Evolutionary conservation across 64 coral and sea anemone genomes (phyloP).

Genomic region (Actinia equina): DNA sequence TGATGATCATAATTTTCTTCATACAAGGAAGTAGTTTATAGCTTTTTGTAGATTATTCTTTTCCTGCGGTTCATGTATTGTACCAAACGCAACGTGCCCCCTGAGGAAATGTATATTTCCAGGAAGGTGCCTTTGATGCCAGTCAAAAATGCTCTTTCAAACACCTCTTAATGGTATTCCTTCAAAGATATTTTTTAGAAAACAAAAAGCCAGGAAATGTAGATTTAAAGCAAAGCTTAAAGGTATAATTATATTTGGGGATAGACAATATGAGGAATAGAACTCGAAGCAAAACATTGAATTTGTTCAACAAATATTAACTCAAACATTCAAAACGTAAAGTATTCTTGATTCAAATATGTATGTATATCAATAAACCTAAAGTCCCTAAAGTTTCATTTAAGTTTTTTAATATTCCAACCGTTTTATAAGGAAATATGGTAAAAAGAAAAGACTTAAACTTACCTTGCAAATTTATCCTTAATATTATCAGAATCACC

Average conservation of each 20-base stretch:
- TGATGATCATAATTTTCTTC: background rate
- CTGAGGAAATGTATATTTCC: background rate
- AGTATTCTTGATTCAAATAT: background rate
- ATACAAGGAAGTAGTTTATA: background rate
- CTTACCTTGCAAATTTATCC: slow-evolving; percentile 64
- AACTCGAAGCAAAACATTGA: background rate
- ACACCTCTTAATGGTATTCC: background rate
- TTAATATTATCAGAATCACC: slow-evolving; percentile 39
- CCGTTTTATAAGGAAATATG: background rate
- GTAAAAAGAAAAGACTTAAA: background rate
- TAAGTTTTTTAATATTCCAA: background rate
- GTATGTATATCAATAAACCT: background rate
- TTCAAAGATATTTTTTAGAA: background rate
- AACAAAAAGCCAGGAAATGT: background rate
- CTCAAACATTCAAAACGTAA: background rate
- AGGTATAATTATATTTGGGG: background rate
- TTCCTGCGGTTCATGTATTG: background rate
- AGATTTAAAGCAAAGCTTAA: background rate
- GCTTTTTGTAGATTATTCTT: background rate
- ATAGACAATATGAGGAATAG: background rate
- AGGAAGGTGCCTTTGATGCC: background rate
- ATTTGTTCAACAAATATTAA: background rate
- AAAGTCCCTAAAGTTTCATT: background rate
- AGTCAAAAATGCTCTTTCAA: background rate
- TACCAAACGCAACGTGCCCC: background rate